phyloP scores from a whole-genome alignment of 2,888 invertebrate genomes.

The Apamea epomidion region DNA sequence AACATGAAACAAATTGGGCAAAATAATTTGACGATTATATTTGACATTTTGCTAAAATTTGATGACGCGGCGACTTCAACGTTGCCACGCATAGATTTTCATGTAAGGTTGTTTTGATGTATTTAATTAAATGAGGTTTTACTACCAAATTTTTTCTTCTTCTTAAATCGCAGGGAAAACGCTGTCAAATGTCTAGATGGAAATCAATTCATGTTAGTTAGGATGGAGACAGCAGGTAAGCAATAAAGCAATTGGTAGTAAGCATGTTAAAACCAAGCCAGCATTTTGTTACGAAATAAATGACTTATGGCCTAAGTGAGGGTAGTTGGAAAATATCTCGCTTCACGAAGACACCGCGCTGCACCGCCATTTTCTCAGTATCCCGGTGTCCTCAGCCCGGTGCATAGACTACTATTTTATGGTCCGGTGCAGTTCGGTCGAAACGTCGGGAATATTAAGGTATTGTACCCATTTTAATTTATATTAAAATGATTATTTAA shows the following conservation, averaged over 20 bases:
- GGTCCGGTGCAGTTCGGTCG: neutral
- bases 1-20: conserved; percentile 53
- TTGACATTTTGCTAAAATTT: conserved; percentile 34
- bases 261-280: neutral
- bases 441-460: neutral
- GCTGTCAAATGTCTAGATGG: neutral
- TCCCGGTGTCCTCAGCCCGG: too few relatives aligned
- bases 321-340: neutral
- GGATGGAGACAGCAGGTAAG: neutral
- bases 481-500: neutral
- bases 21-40: conserved; percentile 43
- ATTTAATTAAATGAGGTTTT: conserved; percentile 29
- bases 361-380: neutral
- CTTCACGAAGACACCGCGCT: neutral
- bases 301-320: neutral
- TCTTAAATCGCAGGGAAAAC: neutral
- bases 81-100: conserved; percentile 9
- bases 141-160: neutral
- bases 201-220: neutral
- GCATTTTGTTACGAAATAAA: neutral
- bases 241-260: neutral
- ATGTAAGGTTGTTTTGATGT: neutral
- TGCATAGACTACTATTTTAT: too few relatives aligned
- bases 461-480: neutral
- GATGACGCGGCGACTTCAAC: neutral